phyloP scores from a whole-genome alignment of 2,888 invertebrate genomes.

The Deilephila elpenor region DNA sequence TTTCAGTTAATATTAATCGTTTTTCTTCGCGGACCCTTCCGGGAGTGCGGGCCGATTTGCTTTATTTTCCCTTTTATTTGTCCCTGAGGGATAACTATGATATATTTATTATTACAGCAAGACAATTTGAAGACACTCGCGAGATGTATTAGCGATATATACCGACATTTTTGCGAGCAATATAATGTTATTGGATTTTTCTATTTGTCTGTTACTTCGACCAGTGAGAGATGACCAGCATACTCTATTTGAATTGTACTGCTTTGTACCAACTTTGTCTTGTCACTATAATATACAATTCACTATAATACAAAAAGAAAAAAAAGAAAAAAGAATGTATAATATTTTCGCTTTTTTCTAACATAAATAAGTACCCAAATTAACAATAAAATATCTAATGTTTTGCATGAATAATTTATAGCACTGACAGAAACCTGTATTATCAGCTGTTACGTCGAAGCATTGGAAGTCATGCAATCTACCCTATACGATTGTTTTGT shows the following conservation, averaged over 20 bases:
- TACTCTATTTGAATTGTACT: too few species aligned
- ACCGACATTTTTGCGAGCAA: slow-evolving; percentile 56
- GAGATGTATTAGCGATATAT: slow-evolving; percentile 74
- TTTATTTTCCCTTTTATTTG: slow-evolving; percentile 82
- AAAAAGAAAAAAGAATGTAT: too few species aligned
- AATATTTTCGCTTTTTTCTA: too few species aligned
- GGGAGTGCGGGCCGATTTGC: slow-evolving; percentile 70
- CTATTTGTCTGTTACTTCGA: neutral
- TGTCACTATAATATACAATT: too few species aligned
- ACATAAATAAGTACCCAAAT: too few species aligned
- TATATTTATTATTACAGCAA: slow-evolving; percentile 81
- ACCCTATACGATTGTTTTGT: neutral
- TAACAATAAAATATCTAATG: too few species aligned
- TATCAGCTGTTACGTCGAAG: neutral
- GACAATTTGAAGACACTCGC: slow-evolving; percentile 75
- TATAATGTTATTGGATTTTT: slow-evolving; percentile 45
- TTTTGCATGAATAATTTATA: too few species aligned
- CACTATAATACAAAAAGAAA: too few species aligned
- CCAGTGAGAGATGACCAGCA: too few species aligned
- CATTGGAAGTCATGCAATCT: neutral
- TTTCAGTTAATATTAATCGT: slow-evolving; percentile 85
- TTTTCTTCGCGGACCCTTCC: slow-evolving; percentile 83
- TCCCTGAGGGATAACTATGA: slow-evolving; percentile 78
- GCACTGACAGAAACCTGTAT: too few species aligned
- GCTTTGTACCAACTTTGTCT: too few species aligned